Conservation (phyloP, 2,113 vertebrate species). For the Propithecus coquereli region DNA sequence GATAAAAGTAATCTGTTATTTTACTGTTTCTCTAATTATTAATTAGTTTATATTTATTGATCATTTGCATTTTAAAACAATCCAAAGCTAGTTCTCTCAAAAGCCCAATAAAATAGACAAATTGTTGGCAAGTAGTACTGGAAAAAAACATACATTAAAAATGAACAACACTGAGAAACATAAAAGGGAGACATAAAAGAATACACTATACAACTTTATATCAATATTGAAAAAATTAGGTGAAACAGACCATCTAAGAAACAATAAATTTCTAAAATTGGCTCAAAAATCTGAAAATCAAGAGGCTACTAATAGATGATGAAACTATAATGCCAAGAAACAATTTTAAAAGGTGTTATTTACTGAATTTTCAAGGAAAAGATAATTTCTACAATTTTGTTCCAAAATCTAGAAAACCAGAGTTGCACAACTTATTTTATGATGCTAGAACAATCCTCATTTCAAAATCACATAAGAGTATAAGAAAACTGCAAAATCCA, state of each 20-base stretch:
- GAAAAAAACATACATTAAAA: neutral
- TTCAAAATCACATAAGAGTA: neutral
- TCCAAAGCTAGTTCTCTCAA: neutral
- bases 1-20: neutral
- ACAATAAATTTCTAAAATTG: constrained; percentile 5
- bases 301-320: neutral
- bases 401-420: constrained; percentile 6
- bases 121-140: neutral
- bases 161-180: neutral
- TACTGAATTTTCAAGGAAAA: neutral
- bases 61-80: neutral
- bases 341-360: neutral
- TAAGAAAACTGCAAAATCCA: neutral
- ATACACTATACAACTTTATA: neutral
- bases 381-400: neutral
- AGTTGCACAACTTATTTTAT: neutral
- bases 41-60: neutral
- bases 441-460: neutral
- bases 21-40: neutral
- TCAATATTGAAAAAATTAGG: neutral
- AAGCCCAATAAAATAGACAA: neutral
- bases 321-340: neutral
- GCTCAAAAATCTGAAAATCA: neutral
- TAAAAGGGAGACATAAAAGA: neutral
- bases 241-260: neutral